These are phyloP conservation scores for Siniperca obscura DNA, from an alignment of 2,797 vertebrate species.

Conservation along the genomic window DNA sequence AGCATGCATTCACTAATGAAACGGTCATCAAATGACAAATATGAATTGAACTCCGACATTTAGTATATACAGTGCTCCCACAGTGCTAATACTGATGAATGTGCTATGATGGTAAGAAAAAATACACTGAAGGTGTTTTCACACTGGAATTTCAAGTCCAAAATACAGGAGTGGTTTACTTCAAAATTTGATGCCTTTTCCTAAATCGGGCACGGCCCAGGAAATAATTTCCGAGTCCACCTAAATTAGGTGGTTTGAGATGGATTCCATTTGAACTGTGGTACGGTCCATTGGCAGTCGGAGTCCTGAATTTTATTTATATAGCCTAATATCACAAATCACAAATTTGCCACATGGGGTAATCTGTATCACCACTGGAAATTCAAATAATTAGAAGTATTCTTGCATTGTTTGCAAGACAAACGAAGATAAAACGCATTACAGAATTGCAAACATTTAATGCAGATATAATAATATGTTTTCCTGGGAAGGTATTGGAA, in stretches of 20 bases:
- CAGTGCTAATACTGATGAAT: neutral
- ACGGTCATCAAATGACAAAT: neutral
- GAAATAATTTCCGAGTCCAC: neutral
- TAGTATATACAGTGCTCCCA: neutral
- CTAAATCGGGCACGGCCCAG: too few relatives aligned
- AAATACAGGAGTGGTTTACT: neutral
- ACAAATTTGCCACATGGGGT: too few relatives aligned
- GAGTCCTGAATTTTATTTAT: too few relatives aligned
- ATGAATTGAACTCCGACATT: neutral
- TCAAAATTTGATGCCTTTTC: neutral
- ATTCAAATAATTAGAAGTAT: slow-evolving; percentile 1
- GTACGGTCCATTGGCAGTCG: neutral
- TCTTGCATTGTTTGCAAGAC: neutral
- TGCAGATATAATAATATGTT: neutral
- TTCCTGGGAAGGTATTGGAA: neutral
- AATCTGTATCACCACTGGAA: neutral
- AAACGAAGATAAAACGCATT: neutral
- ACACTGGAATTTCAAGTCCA: neutral
- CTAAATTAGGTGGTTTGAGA: slow-evolving; percentile 6
- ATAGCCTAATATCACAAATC: too few relatives aligned
- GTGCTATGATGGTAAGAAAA: neutral
- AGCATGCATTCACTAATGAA: slow-evolving; percentile 2
- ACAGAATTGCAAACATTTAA: neutral
- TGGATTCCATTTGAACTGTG: slow-evolving; percentile 2
- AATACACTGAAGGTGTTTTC: neutral